These are phyloP conservation scores for Eulemur rufifrons DNA, from an alignment of 2,113 vertebrate species.

Conservation along the genomic window DNA sequence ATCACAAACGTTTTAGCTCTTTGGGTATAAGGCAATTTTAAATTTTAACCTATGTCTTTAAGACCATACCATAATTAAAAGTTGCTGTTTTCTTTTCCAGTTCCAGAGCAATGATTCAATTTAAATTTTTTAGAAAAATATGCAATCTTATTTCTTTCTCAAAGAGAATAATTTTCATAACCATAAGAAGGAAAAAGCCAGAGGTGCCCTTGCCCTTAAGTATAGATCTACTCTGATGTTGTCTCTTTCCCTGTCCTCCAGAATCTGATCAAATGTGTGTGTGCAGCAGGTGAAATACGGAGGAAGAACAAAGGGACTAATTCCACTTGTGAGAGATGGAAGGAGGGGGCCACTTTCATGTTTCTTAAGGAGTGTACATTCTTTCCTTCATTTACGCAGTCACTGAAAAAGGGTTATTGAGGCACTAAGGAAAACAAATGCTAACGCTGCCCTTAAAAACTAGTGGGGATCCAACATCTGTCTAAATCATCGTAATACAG, in stretches of 20 bases:
- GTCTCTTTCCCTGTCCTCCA: background rate
- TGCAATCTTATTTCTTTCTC: background rate
- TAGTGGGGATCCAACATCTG: background rate
- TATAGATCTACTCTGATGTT: background rate
- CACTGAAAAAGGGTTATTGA: background rate
- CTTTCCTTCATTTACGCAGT: conserved; percentile 4
- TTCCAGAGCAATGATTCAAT: background rate
- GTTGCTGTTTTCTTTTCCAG: background rate
- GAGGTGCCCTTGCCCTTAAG: background rate
- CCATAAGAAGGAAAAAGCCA: background rate
- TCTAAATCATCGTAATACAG: background rate
- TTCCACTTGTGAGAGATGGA: background rate
- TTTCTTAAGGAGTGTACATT: background rate
- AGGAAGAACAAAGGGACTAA: background rate
- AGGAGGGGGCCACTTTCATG: background rate
- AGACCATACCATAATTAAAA: background rate
- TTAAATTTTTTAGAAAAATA: background rate
- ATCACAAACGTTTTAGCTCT: background rate
- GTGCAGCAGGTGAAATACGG: background rate
- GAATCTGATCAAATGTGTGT: background rate
- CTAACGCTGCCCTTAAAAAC: background rate
- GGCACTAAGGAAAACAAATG: background rate
- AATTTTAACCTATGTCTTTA: background rate
- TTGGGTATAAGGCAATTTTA: background rate
- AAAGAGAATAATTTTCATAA: background rate